phyloP scores from a whole-genome alignment of 2,113 vertebrate species.

The Atlantisia rogersi region DNA sequence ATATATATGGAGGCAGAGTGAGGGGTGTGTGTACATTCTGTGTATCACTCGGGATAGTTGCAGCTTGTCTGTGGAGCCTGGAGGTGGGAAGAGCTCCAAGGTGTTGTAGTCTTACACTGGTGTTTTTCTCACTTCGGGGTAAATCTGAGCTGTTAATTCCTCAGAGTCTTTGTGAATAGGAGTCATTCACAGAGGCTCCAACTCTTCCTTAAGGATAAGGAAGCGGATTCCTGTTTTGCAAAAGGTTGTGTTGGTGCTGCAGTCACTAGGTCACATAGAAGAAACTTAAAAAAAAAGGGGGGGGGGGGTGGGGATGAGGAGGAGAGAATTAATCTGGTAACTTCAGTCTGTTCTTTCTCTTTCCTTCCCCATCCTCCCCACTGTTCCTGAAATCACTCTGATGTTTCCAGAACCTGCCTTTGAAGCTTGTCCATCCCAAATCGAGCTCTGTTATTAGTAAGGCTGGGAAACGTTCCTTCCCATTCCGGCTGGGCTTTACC shows the following conservation, averaged over 20 bases:
- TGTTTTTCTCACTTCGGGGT: not conserved
- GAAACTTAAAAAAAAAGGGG: not conserved
- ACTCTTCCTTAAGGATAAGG: not conserved
- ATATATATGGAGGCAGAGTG: not conserved
- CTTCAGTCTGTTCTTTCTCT: not conserved
- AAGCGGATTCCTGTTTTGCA: not conserved
- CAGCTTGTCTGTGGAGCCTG: not conserved
- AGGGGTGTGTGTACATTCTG: not conserved
- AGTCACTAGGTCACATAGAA: not conserved
- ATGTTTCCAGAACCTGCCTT: slow-evolving; percentile 28
- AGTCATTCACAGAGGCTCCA: not conserved
- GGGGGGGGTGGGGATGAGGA: too few relatives aligned
- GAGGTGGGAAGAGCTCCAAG: not conserved
- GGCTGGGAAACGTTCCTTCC: not conserved
- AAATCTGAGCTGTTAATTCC: not conserved
- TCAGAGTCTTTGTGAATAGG: not conserved
- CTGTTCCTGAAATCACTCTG: slow-evolving; percentile 32
- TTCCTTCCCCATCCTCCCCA: slow-evolving; percentile 1
- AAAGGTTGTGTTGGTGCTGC: not conserved
- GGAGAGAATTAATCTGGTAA: not conserved
- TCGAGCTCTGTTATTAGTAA: slow-evolving; percentile 49
- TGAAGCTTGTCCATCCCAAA: slow-evolving; percentile 37
- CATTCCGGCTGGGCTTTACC: slow-evolving; percentile 50
- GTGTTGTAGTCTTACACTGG: not conserved
- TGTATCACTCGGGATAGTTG: not conserved